These are phyloP conservation scores for Coendou prehensilis DNA, from an alignment of 2,797 vertebrate genomes.

Conservation along the genomic window DNA sequence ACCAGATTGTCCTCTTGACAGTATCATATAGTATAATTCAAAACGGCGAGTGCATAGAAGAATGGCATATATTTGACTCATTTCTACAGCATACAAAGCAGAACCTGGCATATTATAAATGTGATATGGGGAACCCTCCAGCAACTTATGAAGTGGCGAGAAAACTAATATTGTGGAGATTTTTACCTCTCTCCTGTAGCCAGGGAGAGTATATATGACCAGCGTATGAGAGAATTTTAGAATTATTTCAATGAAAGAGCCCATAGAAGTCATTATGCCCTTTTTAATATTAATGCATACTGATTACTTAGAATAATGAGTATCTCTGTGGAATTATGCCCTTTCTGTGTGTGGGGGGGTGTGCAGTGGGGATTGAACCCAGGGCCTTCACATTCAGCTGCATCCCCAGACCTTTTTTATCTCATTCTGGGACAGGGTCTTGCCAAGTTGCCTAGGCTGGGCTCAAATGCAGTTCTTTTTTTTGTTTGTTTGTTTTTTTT, in stretches of 20 bases:
- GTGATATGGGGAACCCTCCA: neutral
- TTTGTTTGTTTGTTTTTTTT: too few species aligned
- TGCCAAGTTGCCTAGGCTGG: neutral
- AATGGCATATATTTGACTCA: neutral
- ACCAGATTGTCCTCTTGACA: neutral
- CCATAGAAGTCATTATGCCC: neutral
- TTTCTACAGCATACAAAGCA: neutral
- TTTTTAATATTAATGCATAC: neutral
- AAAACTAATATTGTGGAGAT: slow-evolving; percentile 24
- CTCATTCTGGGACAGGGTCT: neutral
- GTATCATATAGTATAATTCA: neutral
- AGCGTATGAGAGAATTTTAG: neutral
- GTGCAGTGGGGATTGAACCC: neutral
- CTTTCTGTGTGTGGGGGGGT: neutral
- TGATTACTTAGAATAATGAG: neutral
- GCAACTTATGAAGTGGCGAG: neutral
- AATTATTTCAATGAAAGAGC: slow-evolving; percentile 13
- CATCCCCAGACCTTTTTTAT: neutral
- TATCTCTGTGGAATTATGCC: neutral
- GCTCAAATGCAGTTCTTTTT: neutral
- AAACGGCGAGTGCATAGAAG: neutral
- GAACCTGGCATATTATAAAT: neutral
- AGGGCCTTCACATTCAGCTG: neutral
- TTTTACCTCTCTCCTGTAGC: neutral
- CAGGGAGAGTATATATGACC: neutral